Conservation (phyloP, 2,113 vertebrate species). For the Meriones unguiculatus region DNA sequence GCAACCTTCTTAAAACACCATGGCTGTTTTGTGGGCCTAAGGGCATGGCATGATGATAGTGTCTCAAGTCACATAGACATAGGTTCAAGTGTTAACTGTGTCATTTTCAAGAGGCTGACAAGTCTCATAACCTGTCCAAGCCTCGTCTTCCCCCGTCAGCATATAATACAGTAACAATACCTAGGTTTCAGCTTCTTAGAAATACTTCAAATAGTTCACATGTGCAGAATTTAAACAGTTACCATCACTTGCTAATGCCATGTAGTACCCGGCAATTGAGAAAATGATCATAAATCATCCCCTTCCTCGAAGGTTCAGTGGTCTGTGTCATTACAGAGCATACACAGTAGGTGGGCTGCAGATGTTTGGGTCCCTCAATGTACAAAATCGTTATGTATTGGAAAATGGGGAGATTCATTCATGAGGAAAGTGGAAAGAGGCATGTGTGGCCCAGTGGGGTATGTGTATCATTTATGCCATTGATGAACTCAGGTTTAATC, state of each 20-base stretch:
- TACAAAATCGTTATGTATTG: not conserved
- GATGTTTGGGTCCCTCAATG: not conserved
- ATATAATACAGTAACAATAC: not conserved
- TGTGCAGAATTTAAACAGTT: not conserved
- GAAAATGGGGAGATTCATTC: not conserved
- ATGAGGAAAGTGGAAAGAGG: not conserved
- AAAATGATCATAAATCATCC: not conserved
- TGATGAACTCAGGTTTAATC: not conserved
- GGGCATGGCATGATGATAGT: not conserved
- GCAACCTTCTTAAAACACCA: not conserved
- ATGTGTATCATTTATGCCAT: not conserved
- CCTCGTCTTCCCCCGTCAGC: not conserved
- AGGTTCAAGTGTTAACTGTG: not conserved
- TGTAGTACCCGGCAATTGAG: not conserved
- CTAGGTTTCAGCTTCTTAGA: constrained; percentile 12
- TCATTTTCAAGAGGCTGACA: not conserved
- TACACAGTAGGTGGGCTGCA: not conserved
- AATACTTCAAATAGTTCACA: not conserved
- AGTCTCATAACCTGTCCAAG: not conserved
- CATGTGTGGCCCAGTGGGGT: not conserved
- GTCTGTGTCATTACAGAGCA: not conserved
- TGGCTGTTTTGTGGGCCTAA: not conserved
- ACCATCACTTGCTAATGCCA: not conserved
- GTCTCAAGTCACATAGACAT: not conserved
- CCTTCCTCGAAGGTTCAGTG: not conserved